Evolutionary conservation across 1,140 invertebrate species (phyloP), one percentile per base, ranked within the genome.

Genomic region (Bombus waltoni): DNA sequence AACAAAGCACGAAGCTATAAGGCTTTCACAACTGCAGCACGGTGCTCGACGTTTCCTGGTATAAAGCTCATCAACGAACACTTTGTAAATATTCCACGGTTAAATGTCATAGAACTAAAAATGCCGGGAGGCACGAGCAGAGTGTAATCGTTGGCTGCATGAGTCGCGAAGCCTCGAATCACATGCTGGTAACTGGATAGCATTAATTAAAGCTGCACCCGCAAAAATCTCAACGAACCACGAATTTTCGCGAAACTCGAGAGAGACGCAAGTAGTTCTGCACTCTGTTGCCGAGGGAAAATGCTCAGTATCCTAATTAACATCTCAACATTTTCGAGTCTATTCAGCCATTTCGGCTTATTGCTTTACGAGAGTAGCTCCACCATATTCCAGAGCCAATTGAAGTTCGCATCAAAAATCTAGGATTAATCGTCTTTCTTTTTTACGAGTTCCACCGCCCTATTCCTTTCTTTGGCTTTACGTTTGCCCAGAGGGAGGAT

Each of bases 251-350:
- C n/a, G 35, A 53, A 44, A 66, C 47, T 53, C 62, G 11, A 65
- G 65, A 3, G 15, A 35, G 15, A 66, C 11, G 2, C 28, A 22
- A 35, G 53, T n/a, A 32, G 53, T 38, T 38, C 32, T 10, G 15
- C n/a, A 25, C 13, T 13, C 28, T 22, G 9, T 22, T 8, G 1
- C n/a, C 3, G 28, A 22, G 13, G 9, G 53, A 9, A 72, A 71
- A 84, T 42, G 40, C 40, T 35, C n/a, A 40, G 10, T 71, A 28
- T 53, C 10, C 70, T 53, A 85, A 85, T 85, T 85, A 85, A 73
- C 42, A 85, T 59, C 79, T 77, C 76, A 42, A 42, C 13, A 85
- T 38, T 59, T 44, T 73, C 68, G 28, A 47, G 42, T 11, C 68
- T n/a, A 79, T 79, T 71, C 76, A 44, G 18, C 9, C 2, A 47